Base-by-base conservation (phyloP, 2,888 invertebrate species). In the Morpho deidamia region DNA sequence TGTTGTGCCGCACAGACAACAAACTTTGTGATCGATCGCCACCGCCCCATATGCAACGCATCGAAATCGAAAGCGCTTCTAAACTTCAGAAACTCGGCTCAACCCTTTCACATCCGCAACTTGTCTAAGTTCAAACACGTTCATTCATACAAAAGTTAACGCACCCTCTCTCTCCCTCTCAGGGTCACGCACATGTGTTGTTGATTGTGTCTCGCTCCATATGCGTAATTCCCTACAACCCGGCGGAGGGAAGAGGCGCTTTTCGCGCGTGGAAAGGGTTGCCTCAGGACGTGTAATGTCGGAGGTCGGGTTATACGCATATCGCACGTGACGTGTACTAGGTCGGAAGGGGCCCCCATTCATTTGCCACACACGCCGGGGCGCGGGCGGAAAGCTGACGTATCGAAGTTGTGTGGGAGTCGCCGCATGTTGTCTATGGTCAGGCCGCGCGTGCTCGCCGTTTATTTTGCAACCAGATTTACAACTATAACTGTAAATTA, bases 401-500 rank as follows among this genome's bases (percentile, higher is more conserved):
- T 69, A 56, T 62, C 66, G 65, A 63, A 64, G 52, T 55, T 65
- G 83, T 79, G 85, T 84, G 81, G 85, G 83, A 80, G 82, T 75
- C 72, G 67, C 72, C 72, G 74, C 73, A 70, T 71, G 81, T 85
- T 86, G 85, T 81, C 82, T 80, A 72, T 82, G 88, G 85, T 87
- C 87, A 83, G 85, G 81, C 81, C 69, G 76, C 74, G 60, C 59
- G 80, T 80, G 81, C 76, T 73, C 63, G 76, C 79, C 78, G 79
- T 78, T 83, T 81, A 87, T 86, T 84, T 87, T 83, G 87, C 85
- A 87, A 88, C 84, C 78, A 85, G 84, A 87, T 85, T 86, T 87
- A 86, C 82, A 84, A 85, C 85, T 83, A 86, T 83, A 87, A 86
- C 87, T 85, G 88, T 88, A 86, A 86, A 87, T 87, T 87, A 86